Evolutionary conservation across 1,140 invertebrate genomes (phyloP).

Genomic region (Eubasilissa regina): DNA sequence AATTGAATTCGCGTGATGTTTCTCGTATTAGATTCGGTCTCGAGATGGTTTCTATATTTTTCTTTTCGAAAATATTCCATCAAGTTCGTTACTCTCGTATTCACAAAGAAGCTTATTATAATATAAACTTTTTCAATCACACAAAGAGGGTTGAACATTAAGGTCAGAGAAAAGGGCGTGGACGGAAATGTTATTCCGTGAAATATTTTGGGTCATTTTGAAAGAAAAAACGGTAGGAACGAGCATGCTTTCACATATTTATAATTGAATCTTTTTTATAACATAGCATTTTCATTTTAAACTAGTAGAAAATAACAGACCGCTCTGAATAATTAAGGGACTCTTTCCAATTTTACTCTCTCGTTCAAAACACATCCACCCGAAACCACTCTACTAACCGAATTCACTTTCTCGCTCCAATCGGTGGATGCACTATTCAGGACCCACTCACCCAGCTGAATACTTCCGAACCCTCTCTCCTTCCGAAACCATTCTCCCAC

Average conservation of each 20-base stretch:
- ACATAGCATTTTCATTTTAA: not conserved
- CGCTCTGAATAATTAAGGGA: too few species aligned
- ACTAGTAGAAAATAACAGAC: too few species aligned
- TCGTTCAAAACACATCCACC: too few species aligned
- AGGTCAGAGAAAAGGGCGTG: not conserved
- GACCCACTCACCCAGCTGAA: too few species aligned
- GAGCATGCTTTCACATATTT: too few species aligned
- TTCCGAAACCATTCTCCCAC: too few species aligned
- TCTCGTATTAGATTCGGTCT: not conserved
- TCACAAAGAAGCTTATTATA: slow-evolving; percentile 36
- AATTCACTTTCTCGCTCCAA: too few species aligned
- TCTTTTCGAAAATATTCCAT: not conserved
- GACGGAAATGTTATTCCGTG: slow-evolving; percentile 1
- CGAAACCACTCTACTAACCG: too few species aligned
- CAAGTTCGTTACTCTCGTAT: slow-evolving; percentile 18
- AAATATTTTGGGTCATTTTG: slow-evolving; percentile 3
- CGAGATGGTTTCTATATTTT: not conserved
- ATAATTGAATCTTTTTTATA: not conserved
- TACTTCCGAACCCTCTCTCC: too few species aligned
- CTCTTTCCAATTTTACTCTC: too few species aligned
- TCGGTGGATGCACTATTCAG: too few species aligned
- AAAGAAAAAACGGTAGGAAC: not conserved
- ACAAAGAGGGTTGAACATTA: slow-evolving; percentile 17
- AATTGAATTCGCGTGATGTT: not conserved
- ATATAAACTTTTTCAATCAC: slow-evolving; percentile 30